phyloP scores from a whole-genome alignment of 2,113 vertebrate genomes.

The Elanus axillaris region DNA sequence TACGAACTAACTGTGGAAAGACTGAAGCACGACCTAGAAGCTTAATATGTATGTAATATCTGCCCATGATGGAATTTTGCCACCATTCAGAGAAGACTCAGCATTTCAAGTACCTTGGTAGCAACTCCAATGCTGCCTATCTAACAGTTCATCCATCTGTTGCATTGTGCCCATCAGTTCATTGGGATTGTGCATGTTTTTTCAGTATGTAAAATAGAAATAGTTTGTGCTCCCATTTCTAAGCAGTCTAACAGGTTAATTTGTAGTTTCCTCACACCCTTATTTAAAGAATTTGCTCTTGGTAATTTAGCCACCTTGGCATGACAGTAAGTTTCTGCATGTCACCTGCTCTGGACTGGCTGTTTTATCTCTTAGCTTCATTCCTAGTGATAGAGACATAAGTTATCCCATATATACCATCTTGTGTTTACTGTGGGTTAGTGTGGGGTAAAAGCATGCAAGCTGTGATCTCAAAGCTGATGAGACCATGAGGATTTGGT shows the following conservation, averaged over 20 bases:
- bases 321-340: not conserved
- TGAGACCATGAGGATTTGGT: not conserved
- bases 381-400: not conserved
- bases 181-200: not conserved
- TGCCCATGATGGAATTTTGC: not conserved
- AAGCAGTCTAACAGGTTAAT: not conserved
- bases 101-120: not conserved
- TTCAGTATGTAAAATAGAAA: not conserved
- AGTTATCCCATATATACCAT: not conserved
- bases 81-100: not conserved
- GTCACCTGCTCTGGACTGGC: not conserved
- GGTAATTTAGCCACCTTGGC: not conserved
- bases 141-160: not conserved
- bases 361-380: not conserved
- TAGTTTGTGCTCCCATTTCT: not conserved
- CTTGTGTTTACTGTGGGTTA: not conserved
- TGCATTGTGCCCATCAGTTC: not conserved
- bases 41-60: not conserved
- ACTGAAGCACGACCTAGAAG: not conserved
- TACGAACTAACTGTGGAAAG: not conserved
- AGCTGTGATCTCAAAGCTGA: not conserved
- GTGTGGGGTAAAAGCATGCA: not conserved
- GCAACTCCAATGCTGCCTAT: not conserved
- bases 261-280: not conserved
- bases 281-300: not conserved